phyloP scores from a whole-genome alignment of 2,113 vertebrate genomes.

The Hemicordylus capensis region DNA sequence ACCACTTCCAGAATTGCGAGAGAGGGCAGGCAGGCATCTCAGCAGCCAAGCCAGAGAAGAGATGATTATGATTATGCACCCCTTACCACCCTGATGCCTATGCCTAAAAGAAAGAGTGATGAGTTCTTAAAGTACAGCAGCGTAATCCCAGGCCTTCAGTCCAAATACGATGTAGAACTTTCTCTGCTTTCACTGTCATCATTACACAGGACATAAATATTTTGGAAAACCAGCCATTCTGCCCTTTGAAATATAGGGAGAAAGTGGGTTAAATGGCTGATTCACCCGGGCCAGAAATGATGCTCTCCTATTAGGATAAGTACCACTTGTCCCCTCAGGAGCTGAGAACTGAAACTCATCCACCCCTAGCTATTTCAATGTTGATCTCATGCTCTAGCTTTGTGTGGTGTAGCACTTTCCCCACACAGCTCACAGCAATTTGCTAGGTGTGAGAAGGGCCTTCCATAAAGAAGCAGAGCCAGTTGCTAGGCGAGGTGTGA shows the following conservation, averaged over 20 bases:
- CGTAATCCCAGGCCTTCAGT: constrained; percentile 57
- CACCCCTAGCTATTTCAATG: not conserved
- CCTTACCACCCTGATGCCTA: constrained; percentile 18
- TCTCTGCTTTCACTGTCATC: constrained; percentile 20
- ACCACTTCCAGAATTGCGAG: constrained; percentile 37
- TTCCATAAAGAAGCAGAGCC: not conserved
- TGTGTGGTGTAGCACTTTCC: no score
- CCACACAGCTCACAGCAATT: not conserved
- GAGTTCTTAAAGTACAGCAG: constrained; percentile 58
- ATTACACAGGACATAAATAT: constrained; percentile 12
- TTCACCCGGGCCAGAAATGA: not conserved
- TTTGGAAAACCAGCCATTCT: constrained; percentile 45
- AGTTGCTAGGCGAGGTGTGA: no score
- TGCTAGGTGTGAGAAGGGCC: not conserved
- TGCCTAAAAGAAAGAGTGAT: constrained; percentile 63
- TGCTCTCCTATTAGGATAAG: not conserved
- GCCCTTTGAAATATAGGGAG: constrained; percentile 48
- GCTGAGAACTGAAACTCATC: not conserved
- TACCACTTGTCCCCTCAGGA: not conserved
- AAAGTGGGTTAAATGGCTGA: not conserved
- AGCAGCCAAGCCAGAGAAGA: constrained; percentile 58
- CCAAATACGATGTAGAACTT: constrained; percentile 48
- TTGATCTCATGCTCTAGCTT: not conserved
- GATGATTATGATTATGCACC: constrained; percentile 49
- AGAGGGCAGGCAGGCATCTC: constrained; percentile 19